These are phyloP conservation scores for Nephotettix cincticeps DNA, from an alignment of 1,140 invertebrate genomes.

Conservation along the genomic window DNA sequence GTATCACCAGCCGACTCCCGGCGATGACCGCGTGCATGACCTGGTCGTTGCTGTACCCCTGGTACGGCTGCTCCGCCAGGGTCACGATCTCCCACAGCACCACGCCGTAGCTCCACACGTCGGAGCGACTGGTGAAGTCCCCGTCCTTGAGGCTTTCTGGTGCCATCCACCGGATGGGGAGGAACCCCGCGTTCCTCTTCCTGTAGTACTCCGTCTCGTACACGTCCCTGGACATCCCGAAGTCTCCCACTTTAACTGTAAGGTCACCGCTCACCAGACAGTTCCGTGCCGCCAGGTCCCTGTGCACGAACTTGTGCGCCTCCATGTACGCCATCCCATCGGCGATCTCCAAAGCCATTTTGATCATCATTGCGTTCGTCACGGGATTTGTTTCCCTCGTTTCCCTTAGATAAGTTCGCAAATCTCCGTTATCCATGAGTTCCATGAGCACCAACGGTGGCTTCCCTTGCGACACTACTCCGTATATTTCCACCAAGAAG, in stretches of 20 bases:
- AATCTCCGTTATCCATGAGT: slow-evolving; percentile 92
- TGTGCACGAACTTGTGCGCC: slow-evolving; percentile 92
- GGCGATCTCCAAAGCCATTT: slow-evolving; percentile 96
- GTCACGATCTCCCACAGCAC: slow-evolving; percentile 99
- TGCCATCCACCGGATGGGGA: slow-evolving; percentile 86
- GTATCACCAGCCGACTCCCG: slow-evolving; percentile 85
- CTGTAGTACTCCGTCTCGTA: slow-evolving; percentile 97
- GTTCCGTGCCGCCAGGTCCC: slow-evolving; percentile 96
- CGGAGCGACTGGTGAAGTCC: slow-evolving; percentile 86
- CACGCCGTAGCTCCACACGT: slow-evolving; percentile 96
- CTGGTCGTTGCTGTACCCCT: slow-evolving; percentile 76
- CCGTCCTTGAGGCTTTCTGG: slow-evolving; percentile 96
- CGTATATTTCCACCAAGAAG: slow-evolving; percentile 91
- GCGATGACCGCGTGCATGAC: slow-evolving; percentile 81
- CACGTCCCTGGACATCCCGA: slow-evolving; percentile 94
- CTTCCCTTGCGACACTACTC: slow-evolving; percentile 90
- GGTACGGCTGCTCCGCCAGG: slow-evolving; percentile 94
- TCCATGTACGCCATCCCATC: slow-evolving; percentile 98
- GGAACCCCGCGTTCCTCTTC: slow-evolving; percentile 85
- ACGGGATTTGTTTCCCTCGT: slow-evolving; percentile 49
- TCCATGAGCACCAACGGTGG: slow-evolving; percentile 97
- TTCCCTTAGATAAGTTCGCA: slow-evolving; percentile 85
- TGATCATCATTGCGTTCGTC: slow-evolving; percentile 46
- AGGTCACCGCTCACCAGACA: slow-evolving; percentile 93
- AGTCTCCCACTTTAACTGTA: slow-evolving; percentile 95